Conservation (phyloP, 2,113 vertebrate genomes). For the Elephantulus edwardii region DNA sequence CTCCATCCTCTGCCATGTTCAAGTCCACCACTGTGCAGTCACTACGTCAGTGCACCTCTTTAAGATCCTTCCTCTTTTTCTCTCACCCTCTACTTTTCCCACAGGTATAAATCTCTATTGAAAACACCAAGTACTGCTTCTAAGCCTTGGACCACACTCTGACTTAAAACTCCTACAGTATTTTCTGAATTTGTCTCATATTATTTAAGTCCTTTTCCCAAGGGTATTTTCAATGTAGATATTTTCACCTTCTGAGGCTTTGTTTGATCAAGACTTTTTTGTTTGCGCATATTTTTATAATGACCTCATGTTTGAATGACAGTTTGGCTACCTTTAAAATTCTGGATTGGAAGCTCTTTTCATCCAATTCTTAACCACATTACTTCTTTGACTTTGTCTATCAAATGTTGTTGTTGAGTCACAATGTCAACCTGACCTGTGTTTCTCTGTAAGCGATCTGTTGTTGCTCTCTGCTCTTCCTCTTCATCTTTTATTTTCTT, state of each 20-base stretch:
- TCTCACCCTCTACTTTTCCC: too few relatives aligned
- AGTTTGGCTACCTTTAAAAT: conserved; percentile 29
- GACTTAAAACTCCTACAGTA: neutral
- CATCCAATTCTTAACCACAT: neutral
- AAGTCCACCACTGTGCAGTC: too few relatives aligned
- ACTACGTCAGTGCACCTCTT: too few relatives aligned
- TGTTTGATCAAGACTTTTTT: conserved; percentile 59
- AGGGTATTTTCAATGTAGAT: neutral
- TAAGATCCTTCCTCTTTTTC: too few relatives aligned
- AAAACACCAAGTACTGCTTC: neutral
- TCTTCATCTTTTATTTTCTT: neutral
- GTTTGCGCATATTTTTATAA: conserved; percentile 58
- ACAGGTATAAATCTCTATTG: neutral
- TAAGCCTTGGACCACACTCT: neutral
- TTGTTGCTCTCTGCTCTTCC: neutral
- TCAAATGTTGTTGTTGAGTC: neutral
- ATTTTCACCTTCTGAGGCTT: conserved; percentile 35
- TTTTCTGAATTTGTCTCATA: neutral
- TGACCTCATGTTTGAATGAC: conserved; percentile 46
- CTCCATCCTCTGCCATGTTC: too few relatives aligned
- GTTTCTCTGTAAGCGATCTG: neutral
- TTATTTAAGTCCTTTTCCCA: neutral
- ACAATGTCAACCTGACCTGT: neutral
- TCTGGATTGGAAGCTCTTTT: conserved; percentile 26
- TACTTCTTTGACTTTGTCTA: neutral